These are phyloP conservation scores for Drosophila anceps DNA, from an alignment of 2,888 invertebrate species.

Conservation along the genomic window DNA sequence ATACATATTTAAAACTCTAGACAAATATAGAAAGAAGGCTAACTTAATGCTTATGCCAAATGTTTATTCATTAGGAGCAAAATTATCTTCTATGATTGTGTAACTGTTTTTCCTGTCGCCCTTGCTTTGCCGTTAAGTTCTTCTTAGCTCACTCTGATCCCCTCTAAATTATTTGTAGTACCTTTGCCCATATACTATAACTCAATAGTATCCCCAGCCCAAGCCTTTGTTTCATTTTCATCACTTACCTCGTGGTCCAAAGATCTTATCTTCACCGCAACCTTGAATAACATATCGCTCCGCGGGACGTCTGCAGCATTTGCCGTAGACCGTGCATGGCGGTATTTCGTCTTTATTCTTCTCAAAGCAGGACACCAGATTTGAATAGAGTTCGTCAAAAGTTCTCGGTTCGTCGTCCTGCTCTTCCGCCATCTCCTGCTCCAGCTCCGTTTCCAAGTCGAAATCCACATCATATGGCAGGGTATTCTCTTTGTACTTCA, in stretches of 20 bases:
- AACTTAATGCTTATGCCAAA: neutral
- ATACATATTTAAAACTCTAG: constrained; percentile 1
- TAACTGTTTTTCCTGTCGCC: neutral
- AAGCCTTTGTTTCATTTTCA: neutral
- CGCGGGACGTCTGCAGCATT: constrained; percentile 40
- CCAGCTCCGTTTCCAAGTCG: constrained; percentile 8
- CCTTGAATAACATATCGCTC: constrained; percentile 27
- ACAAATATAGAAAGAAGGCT: neutral
- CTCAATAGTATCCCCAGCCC: neutral
- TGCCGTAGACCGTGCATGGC: constrained; percentile 18
- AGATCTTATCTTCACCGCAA: constrained; percentile 23
- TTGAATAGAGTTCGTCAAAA: constrained; percentile 63
- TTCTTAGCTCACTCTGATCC: neutral
- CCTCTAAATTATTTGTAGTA: neutral
- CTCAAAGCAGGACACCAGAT: constrained; percentile 52
- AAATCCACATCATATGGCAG: constrained; percentile 25
- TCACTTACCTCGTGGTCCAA: constrained; percentile 29
- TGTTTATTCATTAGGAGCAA: neutral
- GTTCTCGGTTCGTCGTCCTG: constrained; percentile 43
- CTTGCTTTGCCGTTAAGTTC: neutral
- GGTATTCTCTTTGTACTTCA: constrained; percentile 44
- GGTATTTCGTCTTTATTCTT: neutral
- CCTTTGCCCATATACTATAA: neutral
- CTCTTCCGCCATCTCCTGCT: neutral
- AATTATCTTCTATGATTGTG: neutral